Percentiles rank a stretch among this genome's conserved stretches.
Evolutionary conservation across 2,888 invertebrate species (phyloP).

Genomic region (Corbicula japonica): DNA sequence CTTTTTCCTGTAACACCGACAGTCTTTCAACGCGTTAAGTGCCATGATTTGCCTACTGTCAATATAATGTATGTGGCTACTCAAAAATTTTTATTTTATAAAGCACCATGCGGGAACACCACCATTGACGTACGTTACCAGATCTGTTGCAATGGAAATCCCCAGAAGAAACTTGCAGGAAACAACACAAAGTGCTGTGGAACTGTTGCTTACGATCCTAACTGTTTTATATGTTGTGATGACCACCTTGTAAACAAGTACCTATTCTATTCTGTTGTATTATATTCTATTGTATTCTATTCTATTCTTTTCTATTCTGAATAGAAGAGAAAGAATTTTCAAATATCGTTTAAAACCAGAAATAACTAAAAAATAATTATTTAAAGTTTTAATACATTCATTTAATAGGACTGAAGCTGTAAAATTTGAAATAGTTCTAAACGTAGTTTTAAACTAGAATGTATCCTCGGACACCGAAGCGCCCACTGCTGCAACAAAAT

Average conservation of each 20-base stretch:
- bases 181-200: constrained; percentile 49
- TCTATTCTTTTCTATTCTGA: not conserved
- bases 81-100: not conserved
- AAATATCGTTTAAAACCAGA: too few relatives aligned
- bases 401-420: too few relatives aligned
- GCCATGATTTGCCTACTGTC: not conserved
- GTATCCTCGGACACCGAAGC: too few relatives aligned
- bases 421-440: too few relatives aligned
- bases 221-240: constrained; percentile 58
- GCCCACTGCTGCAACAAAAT: too few relatives aligned
- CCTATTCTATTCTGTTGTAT: not conserved
- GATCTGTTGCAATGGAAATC: constrained; percentile 47
- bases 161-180: constrained; percentile 42
- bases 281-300: too few relatives aligned
- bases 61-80: not conserved
- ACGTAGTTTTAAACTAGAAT: too few relatives aligned
- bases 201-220: constrained; percentile 49
- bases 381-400: too few relatives aligned
- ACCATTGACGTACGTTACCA: constrained; percentile 47
- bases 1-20: too few relatives aligned
- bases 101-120: constrained; percentile 55
- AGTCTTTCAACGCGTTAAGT: too few relatives aligned
- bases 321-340: too few relatives aligned
- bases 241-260: constrained; percentile 45
- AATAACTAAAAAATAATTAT: too few relatives aligned